Conservation (phyloP, 2,797 vertebrate species). For the Loriculus beryllinus region DNA sequence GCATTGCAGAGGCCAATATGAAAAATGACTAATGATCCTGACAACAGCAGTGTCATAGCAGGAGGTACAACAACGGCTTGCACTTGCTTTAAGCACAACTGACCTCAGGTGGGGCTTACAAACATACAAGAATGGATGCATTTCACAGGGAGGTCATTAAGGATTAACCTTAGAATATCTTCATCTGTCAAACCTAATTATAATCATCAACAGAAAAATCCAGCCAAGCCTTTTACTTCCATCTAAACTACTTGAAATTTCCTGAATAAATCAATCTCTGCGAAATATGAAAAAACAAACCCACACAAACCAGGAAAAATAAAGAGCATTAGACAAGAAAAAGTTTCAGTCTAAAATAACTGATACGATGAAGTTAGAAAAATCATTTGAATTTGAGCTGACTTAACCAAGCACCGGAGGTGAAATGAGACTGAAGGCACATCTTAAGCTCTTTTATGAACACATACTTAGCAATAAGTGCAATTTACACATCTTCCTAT, state of each 20-base stretch:
- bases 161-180: not conserved
- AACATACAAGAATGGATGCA: not conserved
- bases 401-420: not conserved
- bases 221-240: not conserved
- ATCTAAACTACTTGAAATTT: not conserved
- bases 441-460: not conserved
- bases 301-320: not conserved
- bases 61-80: not conserved
- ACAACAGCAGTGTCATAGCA: not conserved
- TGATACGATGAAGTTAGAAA: not conserved
- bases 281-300: not conserved
- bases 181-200: not conserved
- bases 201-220: not conserved
- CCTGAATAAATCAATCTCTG: not conserved
- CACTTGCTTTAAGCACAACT: not conserved
- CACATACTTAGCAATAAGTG: not conserved
- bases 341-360: not conserved
- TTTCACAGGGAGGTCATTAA: not conserved
- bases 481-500: not conserved
- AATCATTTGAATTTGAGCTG: not conserved
- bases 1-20: not conserved
- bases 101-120: not conserved
- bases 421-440: not conserved
- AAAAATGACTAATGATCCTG: not conserved
- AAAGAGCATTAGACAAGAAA: not conserved